A percentile compares a stretch with the other conserved stretches of the same genome.
These are phyloP conservation scores for Ptychochromis oligacanthus DNA, from an alignment of 2,113 vertebrate genomes.

Conservation along the genomic window DNA sequence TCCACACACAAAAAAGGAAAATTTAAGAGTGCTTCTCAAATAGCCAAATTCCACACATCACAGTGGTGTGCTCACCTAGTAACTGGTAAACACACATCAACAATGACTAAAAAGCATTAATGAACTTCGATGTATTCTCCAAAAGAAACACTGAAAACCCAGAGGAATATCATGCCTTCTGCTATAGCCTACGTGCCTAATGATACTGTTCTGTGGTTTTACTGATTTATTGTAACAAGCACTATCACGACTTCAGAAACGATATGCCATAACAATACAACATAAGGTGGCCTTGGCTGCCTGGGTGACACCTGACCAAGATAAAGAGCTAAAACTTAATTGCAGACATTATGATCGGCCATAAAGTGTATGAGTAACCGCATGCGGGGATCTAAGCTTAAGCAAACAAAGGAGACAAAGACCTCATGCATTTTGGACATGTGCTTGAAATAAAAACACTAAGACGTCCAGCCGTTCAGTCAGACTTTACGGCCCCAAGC, in stretches of 20 bases:
- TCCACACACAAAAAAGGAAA: constrained; percentile 55
- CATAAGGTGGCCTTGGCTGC: constrained; percentile 2
- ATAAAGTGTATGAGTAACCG: constrained; percentile 45
- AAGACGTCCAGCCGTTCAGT: constrained; percentile 15
- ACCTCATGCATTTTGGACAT: constrained; percentile 15
- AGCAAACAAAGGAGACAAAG: constrained; percentile 35
- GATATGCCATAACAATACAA: not conserved
- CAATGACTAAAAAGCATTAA: constrained; percentile 60
- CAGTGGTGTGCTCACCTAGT: constrained; percentile 70
- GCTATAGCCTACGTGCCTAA: not conserved
- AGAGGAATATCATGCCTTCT: constrained; percentile 12
- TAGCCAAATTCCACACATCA: constrained; percentile 67
- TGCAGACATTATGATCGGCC: constrained; percentile 41
- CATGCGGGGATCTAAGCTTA: constrained; percentile 34
- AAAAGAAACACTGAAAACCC: constrained; percentile 46
- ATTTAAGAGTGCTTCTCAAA: constrained; percentile 61
- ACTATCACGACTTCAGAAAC: not conserved
- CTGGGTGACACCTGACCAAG: constrained; percentile 18
- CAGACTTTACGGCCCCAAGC: constrained; percentile 17
- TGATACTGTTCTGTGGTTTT: not conserved
- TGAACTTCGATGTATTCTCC: constrained; percentile 40
- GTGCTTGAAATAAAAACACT: not conserved
- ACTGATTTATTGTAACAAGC: constrained; percentile 27
- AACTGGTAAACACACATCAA: constrained; percentile 78
- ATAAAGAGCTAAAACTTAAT: constrained; percentile 32